Base-by-base conservation (phyloP, 2,797 vertebrate genomes). In the Ataeniobius toweri region DNA sequence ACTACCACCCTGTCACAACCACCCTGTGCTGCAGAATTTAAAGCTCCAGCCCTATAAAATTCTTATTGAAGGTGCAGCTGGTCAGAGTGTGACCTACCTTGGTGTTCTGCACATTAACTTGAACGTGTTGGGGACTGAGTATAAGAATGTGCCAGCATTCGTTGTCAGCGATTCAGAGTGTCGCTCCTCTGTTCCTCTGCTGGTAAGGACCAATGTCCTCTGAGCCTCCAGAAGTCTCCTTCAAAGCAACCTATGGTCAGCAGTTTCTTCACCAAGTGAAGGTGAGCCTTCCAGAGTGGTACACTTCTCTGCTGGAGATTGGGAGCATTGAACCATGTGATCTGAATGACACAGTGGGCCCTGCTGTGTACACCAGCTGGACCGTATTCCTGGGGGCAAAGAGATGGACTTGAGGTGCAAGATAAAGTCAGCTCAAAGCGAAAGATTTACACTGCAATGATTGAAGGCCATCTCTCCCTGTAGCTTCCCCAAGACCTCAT, bases 1-100 rank as follows among this genome's bases (percentile, higher is more conserved):
- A 91, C 28, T 90, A 89, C 83, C 20, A 91, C 28, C 91, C 71
- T 9, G 86, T 91, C 41, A 91, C 84, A 0, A 36, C 69, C 83
- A 91, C 67, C 82, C 85, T 0, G 7, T 1, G 3, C 78, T 88
- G 0, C 16, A 28, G 0, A 12, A 73, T 3, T 75, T 80, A 12
- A 48, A 69, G 24, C 58, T 82, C 0, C 71, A 81, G 61, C 20
- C 79, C 2, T 83, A 81, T 9, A 73, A 78, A 7, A 28, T 89
- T 7, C 74, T 81, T 16, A 88, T 87, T 7, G 81, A 90, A 20
- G 82, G 84, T 24, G 86, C 82, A 0, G 83, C 3, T 0, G 81
- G 76, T 0, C 87, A 91, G 50, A 58, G 2, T 0, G 75, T 92
- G 0, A 41, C 80, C 22, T 65, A 89, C 14, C 6, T 78, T 76